These are phyloP conservation scores for Temnothorax curvispinosus DNA, from an alignment of 1,140 invertebrate genomes.

Conservation along the genomic window DNA sequence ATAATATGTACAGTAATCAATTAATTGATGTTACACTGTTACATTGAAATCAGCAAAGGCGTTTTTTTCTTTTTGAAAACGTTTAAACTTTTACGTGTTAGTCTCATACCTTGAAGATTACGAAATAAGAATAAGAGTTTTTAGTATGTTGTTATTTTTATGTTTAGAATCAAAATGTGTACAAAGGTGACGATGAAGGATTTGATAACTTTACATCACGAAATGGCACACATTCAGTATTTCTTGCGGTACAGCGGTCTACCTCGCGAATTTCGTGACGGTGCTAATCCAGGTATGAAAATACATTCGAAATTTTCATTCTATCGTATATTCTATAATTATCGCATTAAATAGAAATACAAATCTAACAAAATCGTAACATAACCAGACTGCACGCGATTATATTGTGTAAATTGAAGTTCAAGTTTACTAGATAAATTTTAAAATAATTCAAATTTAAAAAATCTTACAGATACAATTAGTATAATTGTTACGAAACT, in stretches of 20 bases:
- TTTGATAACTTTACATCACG: slow-evolving; percentile 96
- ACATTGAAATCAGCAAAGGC: background rate
- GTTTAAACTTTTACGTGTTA: background rate
- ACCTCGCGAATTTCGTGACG: slow-evolving; percentile 94
- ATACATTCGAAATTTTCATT: background rate
- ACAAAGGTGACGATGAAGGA: slow-evolving; percentile 95
- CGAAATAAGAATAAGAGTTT: slow-evolving; percentile 2
- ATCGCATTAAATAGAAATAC: background rate
- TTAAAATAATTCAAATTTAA: background rate
- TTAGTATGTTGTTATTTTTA: background rate
- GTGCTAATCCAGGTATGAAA: slow-evolving; percentile 94
- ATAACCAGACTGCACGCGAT: background rate
- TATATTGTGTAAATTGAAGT: background rate
- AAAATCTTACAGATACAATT: too few relatives aligned
- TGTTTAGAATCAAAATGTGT: slow-evolving; percentile 96
- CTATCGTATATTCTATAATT: background rate
- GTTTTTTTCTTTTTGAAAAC: background rate
- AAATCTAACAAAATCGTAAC: background rate
- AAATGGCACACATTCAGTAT: slow-evolving; percentile 97
- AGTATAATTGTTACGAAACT: background rate
- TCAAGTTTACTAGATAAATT: background rate
- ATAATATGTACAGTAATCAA: background rate
- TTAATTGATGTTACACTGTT: background rate
- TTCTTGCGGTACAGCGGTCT: slow-evolving; percentile 94
- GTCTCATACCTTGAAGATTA: background rate